phyloP scores from a whole-genome alignment of 2,797 vertebrate species.

The Chelmon rostratus region DNA sequence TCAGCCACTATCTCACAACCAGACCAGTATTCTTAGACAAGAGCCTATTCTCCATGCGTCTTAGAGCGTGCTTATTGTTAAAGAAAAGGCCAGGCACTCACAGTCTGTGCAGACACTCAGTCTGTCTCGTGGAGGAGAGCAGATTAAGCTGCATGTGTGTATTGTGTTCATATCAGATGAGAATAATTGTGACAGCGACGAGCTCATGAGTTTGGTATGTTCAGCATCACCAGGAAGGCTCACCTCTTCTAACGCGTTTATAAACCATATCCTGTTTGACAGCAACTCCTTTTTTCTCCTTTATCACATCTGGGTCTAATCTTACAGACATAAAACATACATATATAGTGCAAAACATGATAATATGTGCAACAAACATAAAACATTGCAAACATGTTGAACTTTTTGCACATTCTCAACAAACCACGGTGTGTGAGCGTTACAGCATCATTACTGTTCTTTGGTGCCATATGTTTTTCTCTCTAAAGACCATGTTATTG shows the following conservation, averaged over 20 bases:
- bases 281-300: not conserved
- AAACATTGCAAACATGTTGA: not conserved
- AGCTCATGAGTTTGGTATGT: slow-evolving; percentile 45
- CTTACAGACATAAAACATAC: not conserved
- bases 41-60: slow-evolving; percentile 62
- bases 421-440: not conserved
- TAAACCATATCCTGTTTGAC: not conserved
- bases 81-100: slow-evolving; percentile 51
- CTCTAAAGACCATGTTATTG: slow-evolving; percentile 30
- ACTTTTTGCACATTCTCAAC: not conserved
- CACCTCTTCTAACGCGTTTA: not conserved
- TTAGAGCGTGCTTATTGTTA: slow-evolving; percentile 54
- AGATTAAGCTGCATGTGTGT: slow-evolving; percentile 61
- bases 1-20: slow-evolving; percentile 71
- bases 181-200: slow-evolving; percentile 25
- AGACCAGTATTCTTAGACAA: slow-evolving; percentile 59
- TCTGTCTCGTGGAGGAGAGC: slow-evolving; percentile 44
- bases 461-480: not conserved
- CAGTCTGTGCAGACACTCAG: slow-evolving; percentile 55
- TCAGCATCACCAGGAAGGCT: slow-evolving; percentile 11
- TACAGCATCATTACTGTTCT: slow-evolving; percentile 1
- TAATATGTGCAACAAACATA: not conserved
- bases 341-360: not conserved
- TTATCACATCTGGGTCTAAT: not conserved
- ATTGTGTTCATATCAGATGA: slow-evolving; percentile 61